Evolutionary conservation across 2,888 invertebrate genomes (phyloP).

Genomic region (Panopea generosa): DNA sequence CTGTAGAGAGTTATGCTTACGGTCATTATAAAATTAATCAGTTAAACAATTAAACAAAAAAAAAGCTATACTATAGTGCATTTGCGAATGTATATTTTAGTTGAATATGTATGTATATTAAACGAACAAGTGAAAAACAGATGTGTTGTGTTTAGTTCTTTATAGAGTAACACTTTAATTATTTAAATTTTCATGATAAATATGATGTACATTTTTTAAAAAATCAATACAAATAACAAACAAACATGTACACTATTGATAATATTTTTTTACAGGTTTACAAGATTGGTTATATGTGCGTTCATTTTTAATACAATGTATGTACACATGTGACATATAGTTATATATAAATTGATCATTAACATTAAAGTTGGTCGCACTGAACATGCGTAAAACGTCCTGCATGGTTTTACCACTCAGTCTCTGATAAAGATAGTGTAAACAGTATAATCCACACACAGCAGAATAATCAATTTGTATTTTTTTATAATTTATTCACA

Average conservation of each 20-base stretch:
- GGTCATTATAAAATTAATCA: slow-evolving; percentile 19
- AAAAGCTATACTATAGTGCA: neutral
- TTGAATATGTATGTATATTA: neutral
- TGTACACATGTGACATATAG: neutral
- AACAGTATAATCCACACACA: slow-evolving; percentile 14
- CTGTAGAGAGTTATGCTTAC: slow-evolving; percentile 30
- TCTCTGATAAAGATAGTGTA: slow-evolving; percentile 8
- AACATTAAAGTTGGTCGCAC: neutral
- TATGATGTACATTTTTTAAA: no score
- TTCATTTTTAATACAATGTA: slow-evolving; percentile 7
- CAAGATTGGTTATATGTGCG: neutral
- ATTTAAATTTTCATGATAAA: no score
- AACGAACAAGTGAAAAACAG: neutral
- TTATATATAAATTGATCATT: slow-evolving; percentile 6
- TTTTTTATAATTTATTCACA: slow-evolving; percentile 5
- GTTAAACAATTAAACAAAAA: neutral
- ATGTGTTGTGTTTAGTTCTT: no score
- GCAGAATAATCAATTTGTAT: slow-evolving; percentile 9
- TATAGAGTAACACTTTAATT: no score
- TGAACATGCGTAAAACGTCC: neutral
- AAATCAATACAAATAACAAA: no score
- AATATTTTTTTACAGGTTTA: neutral
- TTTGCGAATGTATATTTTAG: neutral
- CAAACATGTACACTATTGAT: neutral
- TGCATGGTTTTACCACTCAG: neutral